Conservation (phyloP, 2,888 invertebrate species). For the Polia nebulosa region DNA sequence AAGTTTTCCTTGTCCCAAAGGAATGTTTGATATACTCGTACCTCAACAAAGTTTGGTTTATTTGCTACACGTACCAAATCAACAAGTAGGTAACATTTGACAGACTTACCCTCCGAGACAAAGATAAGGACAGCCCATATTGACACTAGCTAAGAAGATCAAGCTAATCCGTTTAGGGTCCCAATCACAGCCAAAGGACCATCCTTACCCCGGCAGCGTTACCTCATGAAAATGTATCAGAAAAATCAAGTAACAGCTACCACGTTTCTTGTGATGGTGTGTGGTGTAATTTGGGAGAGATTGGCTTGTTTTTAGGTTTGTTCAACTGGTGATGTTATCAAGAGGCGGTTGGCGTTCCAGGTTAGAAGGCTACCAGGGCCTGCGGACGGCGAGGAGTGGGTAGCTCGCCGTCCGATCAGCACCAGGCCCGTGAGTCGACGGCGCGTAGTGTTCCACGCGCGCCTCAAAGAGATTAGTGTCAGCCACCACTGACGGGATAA, state of each 20-base stretch:
- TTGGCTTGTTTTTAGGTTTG: neutral
- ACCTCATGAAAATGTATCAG: conserved; percentile 91
- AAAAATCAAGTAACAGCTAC: conserved; percentile 87
- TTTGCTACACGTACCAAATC: conserved; percentile 32
- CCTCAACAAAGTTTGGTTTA: too few species aligned
- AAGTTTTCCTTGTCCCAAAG: neutral
- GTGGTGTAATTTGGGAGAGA: conserved; percentile 72
- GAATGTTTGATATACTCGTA: too few species aligned
- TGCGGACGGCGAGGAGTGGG: too few species aligned
- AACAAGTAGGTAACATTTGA: conserved; percentile 59
- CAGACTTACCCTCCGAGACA: conserved; percentile 40
- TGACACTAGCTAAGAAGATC: conserved; percentile 69
- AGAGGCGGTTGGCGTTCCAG: too few species aligned
- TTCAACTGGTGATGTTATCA: too few species aligned
- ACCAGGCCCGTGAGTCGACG: too few species aligned
- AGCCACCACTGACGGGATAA: too few species aligned
- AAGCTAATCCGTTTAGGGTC: conserved; percentile 83
- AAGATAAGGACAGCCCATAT: conserved; percentile 51
- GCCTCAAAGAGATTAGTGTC: too few species aligned
- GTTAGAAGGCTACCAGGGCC: too few species aligned
- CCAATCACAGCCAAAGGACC: conserved; percentile 77
- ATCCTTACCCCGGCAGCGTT: conserved; percentile 74
- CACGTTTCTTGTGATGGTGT: conserved; percentile 73
- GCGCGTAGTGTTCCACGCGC: too few species aligned
- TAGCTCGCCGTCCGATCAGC: too few species aligned